Percentiles rank a stretch among this genome's conserved stretches.
Conservation (phyloP, 2,888 invertebrate genomes). For the Anorthoa munda region DNA sequence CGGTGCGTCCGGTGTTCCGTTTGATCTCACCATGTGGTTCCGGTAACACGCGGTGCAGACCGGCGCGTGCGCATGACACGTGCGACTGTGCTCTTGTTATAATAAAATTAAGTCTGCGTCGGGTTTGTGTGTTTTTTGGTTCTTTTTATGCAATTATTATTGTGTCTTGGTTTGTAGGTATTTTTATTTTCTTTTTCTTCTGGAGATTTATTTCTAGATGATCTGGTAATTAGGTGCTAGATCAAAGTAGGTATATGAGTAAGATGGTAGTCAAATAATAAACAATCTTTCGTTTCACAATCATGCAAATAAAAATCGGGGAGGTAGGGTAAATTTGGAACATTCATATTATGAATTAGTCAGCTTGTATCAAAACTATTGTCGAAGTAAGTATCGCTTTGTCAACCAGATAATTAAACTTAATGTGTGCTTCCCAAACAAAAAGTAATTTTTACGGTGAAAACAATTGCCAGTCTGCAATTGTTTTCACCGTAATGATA, state of each 20-base stretch:
- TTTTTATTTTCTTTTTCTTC: not conserved
- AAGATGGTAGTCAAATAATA: not conserved
- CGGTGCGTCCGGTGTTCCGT: slow-evolving; percentile 71
- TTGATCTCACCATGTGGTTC: slow-evolving; percentile 74
- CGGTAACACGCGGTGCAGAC: slow-evolving; percentile 44
- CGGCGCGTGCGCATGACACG: slow-evolving; percentile 62
- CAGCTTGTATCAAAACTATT: not conserved
- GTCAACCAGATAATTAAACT: not conserved
- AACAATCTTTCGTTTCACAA: not conserved
- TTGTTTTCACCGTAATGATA: not conserved
- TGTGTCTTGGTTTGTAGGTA: not conserved
- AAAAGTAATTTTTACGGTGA: no score
- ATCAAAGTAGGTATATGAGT: no score
- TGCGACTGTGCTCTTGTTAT: slow-evolving; percentile 60
- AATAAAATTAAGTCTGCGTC: slow-evolving; percentile 54
- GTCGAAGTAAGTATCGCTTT: not conserved
- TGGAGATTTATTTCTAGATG: not conserved
- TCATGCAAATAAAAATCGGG: not conserved
- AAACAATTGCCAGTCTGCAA: no score
- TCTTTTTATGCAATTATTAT: not conserved
- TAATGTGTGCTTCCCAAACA: no score
- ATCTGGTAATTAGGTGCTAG: no score
- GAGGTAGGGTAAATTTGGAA: not conserved
- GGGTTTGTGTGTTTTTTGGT: slow-evolving; percentile 4
- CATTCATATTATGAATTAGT: not conserved